Evolutionary conservation across 2,888 invertebrate genomes (phyloP).

Genomic region (Diloba caeruleocephala): DNA sequence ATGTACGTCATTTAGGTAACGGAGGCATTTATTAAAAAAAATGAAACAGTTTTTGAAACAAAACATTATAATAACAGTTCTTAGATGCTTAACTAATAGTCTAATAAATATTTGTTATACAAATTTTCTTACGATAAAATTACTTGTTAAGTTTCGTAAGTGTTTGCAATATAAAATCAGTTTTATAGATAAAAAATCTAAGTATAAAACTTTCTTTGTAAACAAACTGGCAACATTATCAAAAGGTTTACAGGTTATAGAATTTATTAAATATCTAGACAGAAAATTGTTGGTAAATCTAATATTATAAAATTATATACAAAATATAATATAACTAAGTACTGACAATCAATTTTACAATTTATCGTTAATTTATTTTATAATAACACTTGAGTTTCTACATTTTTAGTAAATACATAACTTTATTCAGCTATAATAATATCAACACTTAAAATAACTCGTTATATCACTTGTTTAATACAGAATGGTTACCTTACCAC

Average conservation of each 20-base stretch:
- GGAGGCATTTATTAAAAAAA: too few species aligned
- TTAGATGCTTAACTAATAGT: constrained; percentile 39
- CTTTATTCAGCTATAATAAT: constrained; percentile 8
- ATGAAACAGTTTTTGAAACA: constrained; percentile 47
- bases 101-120: constrained; percentile 41
- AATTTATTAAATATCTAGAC: constrained; percentile 3
- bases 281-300: not conserved
- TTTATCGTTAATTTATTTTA: not conserved
- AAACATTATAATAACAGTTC: constrained; percentile 69
- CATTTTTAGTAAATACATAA: constrained; percentile 11
- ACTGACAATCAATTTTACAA: constrained; percentile 7
- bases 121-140: constrained; percentile 16
- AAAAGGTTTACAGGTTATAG: constrained; percentile 1
- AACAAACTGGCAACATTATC: constrained; percentile 7
- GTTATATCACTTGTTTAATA: constrained; percentile 4
- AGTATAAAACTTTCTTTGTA: not conserved
- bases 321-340: too few species aligned
- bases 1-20: too few species aligned
- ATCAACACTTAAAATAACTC: constrained; percentile 26
- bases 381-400: not conserved
- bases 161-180: constrained; percentile 1
- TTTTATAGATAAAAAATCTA: not conserved
- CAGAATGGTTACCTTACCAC: constrained; percentile 31
- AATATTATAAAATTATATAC: too few species aligned
- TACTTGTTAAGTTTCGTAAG: constrained; percentile 9